Base-by-base conservation (phyloP, 2,888 invertebrate species). In the Gymnoscelis rufifasciata region DNA sequence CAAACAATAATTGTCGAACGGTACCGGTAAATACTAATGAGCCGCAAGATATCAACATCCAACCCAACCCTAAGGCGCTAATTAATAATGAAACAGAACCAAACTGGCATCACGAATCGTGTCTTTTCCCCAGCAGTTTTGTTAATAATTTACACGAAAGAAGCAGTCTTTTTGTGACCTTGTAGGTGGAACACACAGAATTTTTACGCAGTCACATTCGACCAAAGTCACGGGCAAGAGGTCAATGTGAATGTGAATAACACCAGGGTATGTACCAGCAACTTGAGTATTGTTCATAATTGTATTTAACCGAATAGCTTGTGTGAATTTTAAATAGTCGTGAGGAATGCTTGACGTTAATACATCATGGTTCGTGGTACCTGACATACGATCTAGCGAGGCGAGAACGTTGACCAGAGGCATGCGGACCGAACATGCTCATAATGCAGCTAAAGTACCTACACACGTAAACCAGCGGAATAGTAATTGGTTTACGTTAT, bases 401-500 rank as follows among this genome's bases (percentile, higher is more conserved):
- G 38, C 43, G 31, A 15, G 43, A 52, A 36, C 43, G 41, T 45
- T 49, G 51, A 50, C 46, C 51, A 27, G 36, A 46, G 8, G 12
- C 50, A 50, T 42, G 42, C 50, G 47, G 50, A 59, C 55, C 54
- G 51, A 59, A 54, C 45, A 52, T 45, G 19, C 41, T 36, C 47
- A 52, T 37, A 37, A 41, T 45, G 54, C 56, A 59, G 54, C 46
- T 13, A n/a, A n/a, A n/a, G n/a, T n/a, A n/a, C 12, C 7, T 31
- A 31, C 2, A 7, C 19, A 19, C 19, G 19, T 19, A 1, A 1
- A 13, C 30, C 30, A 14, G 52, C 29, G 54, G 80, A 74, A 80
- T 81, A 78, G 71, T 77, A 79, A 81, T 80, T 68, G 68, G 67
- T 71, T 74, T 72, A 76, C 39, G 36, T 43, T 28, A 15, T 23